These are phyloP conservation scores for Telmatochromis bifrenatus DNA, from an alignment of 2,113 vertebrate species.

Conservation along the genomic window DNA sequence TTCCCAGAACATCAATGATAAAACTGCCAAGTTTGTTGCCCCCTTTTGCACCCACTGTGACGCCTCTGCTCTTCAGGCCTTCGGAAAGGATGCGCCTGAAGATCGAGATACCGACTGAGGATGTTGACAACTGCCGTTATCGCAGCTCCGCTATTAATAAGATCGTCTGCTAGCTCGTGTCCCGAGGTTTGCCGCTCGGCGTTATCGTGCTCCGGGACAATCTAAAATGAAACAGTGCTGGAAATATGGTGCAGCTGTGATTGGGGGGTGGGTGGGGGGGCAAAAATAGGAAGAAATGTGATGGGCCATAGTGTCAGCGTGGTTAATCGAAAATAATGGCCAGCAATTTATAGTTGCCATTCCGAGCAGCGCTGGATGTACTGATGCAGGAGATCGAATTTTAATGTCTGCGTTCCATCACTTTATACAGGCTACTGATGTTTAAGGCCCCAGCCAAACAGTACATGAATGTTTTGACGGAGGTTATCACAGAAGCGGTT, in stretches of 20 bases:
- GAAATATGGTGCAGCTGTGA: conserved; percentile 35
- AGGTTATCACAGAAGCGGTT: conserved; percentile 44
- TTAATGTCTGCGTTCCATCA: conserved; percentile 66
- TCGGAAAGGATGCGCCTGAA: conserved; percentile 41
- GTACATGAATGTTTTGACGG: conserved; percentile 37
- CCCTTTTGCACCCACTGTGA: conserved; percentile 20
- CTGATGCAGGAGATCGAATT: conserved; percentile 67
- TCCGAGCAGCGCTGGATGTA: conserved; percentile 51
- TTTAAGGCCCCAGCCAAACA: conserved; percentile 40
- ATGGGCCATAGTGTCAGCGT: conserved; percentile 42
- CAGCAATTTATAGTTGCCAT: conserved; percentile 61
- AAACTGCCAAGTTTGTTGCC: conserved; percentile 15
- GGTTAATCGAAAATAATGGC: conserved; percentile 72
- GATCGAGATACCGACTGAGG: conserved; percentile 46
- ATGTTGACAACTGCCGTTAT: conserved; percentile 46
- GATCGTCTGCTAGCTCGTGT: conserved; percentile 38
- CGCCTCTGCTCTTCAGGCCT: conserved; percentile 22
- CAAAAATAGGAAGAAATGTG: conserved; percentile 50
- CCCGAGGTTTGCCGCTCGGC: conserved; percentile 15
- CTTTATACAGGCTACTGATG: conserved; percentile 44
- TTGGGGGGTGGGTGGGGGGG: background rate
- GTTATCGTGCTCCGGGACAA: conserved; percentile 55
- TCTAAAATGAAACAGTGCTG: conserved; percentile 44
- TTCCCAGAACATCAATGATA: conserved; percentile 18
- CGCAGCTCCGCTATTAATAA: conserved; percentile 42